phyloP scores from a whole-genome alignment of 2,797 vertebrate species.

The Molothrus aeneus region DNA sequence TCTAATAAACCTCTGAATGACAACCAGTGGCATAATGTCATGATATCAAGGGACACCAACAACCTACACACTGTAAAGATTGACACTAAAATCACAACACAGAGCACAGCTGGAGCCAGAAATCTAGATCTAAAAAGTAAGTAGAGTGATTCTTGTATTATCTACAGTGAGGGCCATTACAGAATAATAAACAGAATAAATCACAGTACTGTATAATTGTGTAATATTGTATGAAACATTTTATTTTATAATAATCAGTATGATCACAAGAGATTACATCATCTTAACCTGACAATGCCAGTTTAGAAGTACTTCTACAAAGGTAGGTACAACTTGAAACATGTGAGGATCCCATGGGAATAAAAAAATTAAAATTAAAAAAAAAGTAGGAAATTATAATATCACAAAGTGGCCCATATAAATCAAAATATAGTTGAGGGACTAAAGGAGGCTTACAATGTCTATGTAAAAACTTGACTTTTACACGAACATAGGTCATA shows the following conservation, averaged over 20 bases:
- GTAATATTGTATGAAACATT: background rate
- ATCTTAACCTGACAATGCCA: background rate
- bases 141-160: conserved; percentile 17
- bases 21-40: conserved; percentile 98
- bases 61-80: conserved; percentile 97
- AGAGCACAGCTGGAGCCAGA: conserved; percentile 93
- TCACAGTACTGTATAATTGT: background rate
- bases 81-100: conserved; percentile 94
- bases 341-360: background rate
- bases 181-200: background rate
- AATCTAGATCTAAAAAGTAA: conserved; percentile 96
- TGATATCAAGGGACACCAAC: conserved; percentile 95
- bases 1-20: conserved; percentile 97
- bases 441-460: background rate
- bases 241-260: background rate
- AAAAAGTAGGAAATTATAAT: background rate
- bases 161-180: background rate
- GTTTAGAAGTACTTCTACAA: background rate
- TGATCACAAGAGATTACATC: background rate
- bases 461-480: background rate
- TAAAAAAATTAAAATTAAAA: no score
- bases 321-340: background rate
- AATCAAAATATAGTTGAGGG: background rate
- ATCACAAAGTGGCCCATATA: fast-evolving
- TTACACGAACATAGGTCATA: background rate